phyloP scores from a whole-genome alignment of 2,797 vertebrate genomes.

The Orestias chungarensis region DNA sequence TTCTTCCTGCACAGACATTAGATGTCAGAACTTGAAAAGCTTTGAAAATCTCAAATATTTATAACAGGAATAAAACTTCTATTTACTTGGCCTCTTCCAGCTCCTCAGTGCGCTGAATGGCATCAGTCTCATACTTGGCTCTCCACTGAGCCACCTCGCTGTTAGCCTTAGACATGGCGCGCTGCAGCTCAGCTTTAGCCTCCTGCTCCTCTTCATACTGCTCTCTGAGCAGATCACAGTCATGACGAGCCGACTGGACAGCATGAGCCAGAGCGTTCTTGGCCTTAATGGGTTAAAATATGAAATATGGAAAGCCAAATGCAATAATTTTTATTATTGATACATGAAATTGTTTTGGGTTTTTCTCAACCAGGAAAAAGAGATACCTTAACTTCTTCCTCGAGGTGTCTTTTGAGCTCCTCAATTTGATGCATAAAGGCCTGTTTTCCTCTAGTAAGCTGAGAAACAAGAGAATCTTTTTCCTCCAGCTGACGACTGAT shows the following conservation, averaged over 20 bases:
- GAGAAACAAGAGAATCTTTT: constrained; percentile 83
- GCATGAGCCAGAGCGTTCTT: constrained; percentile 85
- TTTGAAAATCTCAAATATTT: neutral
- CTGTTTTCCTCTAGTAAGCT: constrained; percentile 82
- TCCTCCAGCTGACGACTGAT: constrained; percentile 79
- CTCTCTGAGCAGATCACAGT: constrained; percentile 84
- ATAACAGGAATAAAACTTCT: neutral
- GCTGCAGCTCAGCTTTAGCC: constrained; percentile 84
- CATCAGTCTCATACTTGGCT: constrained; percentile 85
- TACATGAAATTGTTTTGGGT: neutral
- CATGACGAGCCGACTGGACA: constrained; percentile 81
- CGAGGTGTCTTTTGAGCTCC: constrained; percentile 83
- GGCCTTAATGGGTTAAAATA: constrained; percentile 60
- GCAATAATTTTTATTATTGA: neutral
- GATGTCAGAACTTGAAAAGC: constrained; percentile 36
- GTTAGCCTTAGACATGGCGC: constrained; percentile 84
- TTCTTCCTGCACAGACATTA: constrained; percentile 80
- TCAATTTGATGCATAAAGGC: constrained; percentile 83
- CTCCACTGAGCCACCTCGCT: constrained; percentile 87
- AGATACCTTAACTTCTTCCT: constrained; percentile 86
- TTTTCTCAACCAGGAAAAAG: neutral
- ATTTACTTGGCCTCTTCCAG: constrained; percentile 84
- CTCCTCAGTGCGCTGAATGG: constrained; percentile 85
- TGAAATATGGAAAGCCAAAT: neutral
- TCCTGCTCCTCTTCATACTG: constrained; percentile 85